Evolutionary conservation across 2,113 vertebrate species (phyloP), one percentile per base, ranked within the genome.

Genomic region (Melozone crissalis): DNA sequence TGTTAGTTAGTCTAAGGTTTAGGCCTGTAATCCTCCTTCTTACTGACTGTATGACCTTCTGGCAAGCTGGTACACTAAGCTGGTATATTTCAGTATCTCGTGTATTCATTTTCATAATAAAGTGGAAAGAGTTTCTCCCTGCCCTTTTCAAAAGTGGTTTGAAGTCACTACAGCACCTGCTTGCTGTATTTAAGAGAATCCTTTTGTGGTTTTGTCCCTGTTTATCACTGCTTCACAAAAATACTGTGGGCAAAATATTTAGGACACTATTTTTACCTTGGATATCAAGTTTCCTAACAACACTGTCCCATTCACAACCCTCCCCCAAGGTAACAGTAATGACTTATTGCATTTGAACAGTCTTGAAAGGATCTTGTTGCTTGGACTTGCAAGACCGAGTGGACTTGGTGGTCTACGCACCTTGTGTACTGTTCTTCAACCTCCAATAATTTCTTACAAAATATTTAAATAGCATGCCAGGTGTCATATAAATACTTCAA

Each of bases 1-100:
- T 87, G 73, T 72, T 57, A 77, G 95, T 96, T 93, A 95, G 95
- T 90, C 73, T 90, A 89, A 93, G 93, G 95, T 95, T 97, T 95
- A 95, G 89, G 43, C 24, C 83, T 93, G 59, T 97, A 97, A 96
- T 97, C 90, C 83, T 72, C 33, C 76, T 93, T 94, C 93, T 96
- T 89, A 95, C 57, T 75, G 73, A 27, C 35, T 95, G 30, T 59
- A 63, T 94, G 94, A 90, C 94, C 93, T 90, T 94, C 85, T 95
- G 93, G 68, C 76, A 92, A 85, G 61, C 68, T 79, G 61, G 23
- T 55, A 71, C 35, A 35, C 63, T 93, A 90, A 95, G 73, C 28
- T 84, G 63, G n/a, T 44, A 79, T 31, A 73, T 94, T 89, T 78
- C 55, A 71, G n/a, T 54, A 74, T 75, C 47, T 84, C 17, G 52